Conservation (phyloP, 2,113 vertebrate genomes). For the Varanus komodoensis region DNA sequence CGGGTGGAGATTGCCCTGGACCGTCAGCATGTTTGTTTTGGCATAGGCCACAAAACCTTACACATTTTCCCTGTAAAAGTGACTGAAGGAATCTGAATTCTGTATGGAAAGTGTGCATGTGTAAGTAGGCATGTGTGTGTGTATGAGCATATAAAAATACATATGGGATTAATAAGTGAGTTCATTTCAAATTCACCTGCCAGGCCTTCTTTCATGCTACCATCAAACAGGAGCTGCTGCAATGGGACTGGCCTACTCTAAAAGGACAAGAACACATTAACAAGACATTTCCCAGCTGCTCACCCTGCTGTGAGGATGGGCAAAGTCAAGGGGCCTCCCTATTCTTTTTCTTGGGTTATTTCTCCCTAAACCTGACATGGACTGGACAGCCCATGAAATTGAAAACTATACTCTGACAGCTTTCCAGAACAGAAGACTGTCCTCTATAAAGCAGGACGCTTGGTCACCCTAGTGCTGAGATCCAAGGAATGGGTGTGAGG, state of each 20-base stretch:
- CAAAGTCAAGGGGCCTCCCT: too few relatives aligned
- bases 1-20: conserved; percentile 32
- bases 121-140: not conserved
- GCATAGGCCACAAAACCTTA: conserved; percentile 28
- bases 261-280: not conserved
- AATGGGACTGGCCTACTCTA: not conserved
- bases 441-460: too few relatives aligned
- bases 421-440: too few relatives aligned
- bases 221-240: not conserved
- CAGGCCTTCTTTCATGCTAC: not conserved
- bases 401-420: too few relatives aligned
- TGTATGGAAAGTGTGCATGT: not conserved
- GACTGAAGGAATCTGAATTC: conserved; percentile 4
- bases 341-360: not conserved
- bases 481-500: not conserved
- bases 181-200: conserved; percentile 7
- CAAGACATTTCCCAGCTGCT: not conserved
- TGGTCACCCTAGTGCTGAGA: not conserved
- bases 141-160: not conserved
- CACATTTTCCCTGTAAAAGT: conserved; percentile 25
- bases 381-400: too few relatives aligned
- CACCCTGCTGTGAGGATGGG: too few relatives aligned
- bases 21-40: conserved; percentile 28
- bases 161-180: conserved; percentile 9
- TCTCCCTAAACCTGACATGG: too few relatives aligned